These are phyloP conservation scores for Cygnus atratus DNA, from an alignment of 2,113 vertebrate genomes.

Conservation along the genomic window DNA sequence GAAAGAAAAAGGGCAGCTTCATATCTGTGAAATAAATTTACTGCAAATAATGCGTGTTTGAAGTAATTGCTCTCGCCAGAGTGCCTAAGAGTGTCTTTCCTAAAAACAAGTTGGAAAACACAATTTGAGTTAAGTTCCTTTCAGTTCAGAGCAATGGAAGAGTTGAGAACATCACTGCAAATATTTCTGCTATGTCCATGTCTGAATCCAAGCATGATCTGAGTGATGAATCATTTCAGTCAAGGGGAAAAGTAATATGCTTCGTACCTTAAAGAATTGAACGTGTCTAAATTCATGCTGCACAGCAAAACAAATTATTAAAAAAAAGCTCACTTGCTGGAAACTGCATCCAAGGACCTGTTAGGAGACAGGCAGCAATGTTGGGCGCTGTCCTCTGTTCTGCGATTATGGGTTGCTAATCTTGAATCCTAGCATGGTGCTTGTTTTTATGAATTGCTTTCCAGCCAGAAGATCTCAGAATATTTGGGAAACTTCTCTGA, in stretches of 20 bases:
- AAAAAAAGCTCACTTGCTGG: no score
- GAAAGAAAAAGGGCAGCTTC: not conserved
- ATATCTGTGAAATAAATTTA: not conserved
- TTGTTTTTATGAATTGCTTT: not conserved
- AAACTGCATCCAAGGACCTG: not conserved
- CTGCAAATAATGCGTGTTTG: not conserved
- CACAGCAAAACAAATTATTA: not conserved
- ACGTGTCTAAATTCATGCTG: not conserved
- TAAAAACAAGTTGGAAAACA: not conserved
- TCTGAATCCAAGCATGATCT: not conserved
- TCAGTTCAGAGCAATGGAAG: not conserved
- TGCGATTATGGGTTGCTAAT: not conserved
- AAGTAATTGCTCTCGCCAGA: not conserved
- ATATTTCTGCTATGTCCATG: not conserved
- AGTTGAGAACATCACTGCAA: not conserved
- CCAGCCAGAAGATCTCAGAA: not conserved
- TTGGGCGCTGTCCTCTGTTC: not conserved
- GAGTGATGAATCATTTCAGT: not conserved
- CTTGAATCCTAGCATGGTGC: not conserved
- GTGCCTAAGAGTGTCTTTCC: not conserved
- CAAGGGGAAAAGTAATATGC: not conserved
- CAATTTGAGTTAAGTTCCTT: not conserved
- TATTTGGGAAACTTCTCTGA: not conserved
- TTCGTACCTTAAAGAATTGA: not conserved
- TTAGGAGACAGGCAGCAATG: not conserved